phyloP scores from a whole-genome alignment of 2,797 vertebrate species.

The Syncerus caffer region DNA sequence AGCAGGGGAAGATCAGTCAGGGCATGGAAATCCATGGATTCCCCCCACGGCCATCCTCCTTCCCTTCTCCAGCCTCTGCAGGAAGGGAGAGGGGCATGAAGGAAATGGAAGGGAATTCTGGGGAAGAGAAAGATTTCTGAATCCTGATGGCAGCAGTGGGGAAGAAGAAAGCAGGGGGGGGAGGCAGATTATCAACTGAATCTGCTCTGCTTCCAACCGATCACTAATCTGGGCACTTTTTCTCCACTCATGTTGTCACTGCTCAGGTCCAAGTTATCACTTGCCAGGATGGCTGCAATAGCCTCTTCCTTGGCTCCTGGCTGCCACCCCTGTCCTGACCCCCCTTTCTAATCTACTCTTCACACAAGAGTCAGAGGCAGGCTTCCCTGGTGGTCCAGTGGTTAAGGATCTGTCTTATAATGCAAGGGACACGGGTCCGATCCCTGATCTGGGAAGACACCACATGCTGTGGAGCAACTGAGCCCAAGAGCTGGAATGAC shows the following conservation, averaged over 20 bases:
- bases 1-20: not conserved
- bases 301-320: too few species aligned
- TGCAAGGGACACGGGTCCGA: not conserved
- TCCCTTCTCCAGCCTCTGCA: not conserved
- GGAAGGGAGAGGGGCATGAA: not conserved
- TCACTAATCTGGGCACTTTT: not conserved
- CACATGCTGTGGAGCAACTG: not conserved
- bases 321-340: accelerated
- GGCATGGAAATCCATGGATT: accelerated
- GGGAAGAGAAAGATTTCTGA: not conserved
- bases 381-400: not conserved
- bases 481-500: not conserved
- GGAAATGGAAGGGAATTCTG: not conserved
- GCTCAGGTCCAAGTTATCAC: not conserved
- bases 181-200: not conserved
- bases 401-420: not conserved
- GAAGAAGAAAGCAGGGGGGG: not conserved
- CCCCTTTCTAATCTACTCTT: not conserved
- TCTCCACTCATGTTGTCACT: not conserved
- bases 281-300: too few species aligned
- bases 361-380: not conserved
- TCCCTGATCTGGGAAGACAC: not conserved
- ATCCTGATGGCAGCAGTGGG: accelerated
- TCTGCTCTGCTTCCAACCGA: accelerated
- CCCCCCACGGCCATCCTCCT: accelerated